Evolutionary conservation across 1,140 invertebrate genomes (phyloP).

Genomic region (Drosophila lini): DNA sequence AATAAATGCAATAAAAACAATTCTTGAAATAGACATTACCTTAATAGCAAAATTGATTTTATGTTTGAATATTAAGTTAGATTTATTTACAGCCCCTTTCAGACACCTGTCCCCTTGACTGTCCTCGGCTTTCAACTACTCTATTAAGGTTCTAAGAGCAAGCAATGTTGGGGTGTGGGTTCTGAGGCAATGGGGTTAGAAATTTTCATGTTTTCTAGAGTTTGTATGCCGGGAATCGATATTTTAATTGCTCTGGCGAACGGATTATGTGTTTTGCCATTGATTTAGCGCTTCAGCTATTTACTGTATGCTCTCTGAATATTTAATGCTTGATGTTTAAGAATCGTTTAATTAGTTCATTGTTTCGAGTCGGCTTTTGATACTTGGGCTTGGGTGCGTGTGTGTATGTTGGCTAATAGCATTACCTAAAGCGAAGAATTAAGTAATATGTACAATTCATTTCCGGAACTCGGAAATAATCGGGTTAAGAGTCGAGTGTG

Average conservation of each 20-base stretch:
- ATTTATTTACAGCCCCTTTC: background rate
- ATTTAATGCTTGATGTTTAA: constrained; percentile 53
- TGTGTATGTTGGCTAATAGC: constrained; percentile 20
- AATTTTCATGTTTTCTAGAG: constrained; percentile 29
- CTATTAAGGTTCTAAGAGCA: constrained; percentile 25
- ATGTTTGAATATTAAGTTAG: background rate
- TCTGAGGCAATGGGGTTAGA: constrained; percentile 24
- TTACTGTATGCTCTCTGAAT: constrained; percentile 61
- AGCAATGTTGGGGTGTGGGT: constrained; percentile 21
- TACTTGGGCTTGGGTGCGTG: constrained; percentile 79
- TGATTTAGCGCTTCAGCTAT: constrained; percentile 32
- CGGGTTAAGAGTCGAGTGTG: constrained; percentile 27
- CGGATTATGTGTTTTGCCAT: constrained; percentile 43
- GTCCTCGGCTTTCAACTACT: constrained; percentile 21
- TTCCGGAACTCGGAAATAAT: constrained; percentile 18
- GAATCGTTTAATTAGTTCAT: constrained; percentile 35
- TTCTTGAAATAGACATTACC: background rate
- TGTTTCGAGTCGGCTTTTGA: constrained; percentile 73
- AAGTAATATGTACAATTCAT: constrained; percentile 31
- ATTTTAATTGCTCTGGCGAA: constrained; percentile 52
- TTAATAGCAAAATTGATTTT: background rate
- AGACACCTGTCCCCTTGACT: constrained; percentile 2
- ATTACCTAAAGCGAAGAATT: constrained; percentile 43
- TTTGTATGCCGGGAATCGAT: constrained; percentile 25
- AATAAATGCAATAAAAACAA: too few species aligned